Evolutionary conservation across 2,888 invertebrate species (phyloP).

Genomic region (Callyntrura sp.): DNA sequence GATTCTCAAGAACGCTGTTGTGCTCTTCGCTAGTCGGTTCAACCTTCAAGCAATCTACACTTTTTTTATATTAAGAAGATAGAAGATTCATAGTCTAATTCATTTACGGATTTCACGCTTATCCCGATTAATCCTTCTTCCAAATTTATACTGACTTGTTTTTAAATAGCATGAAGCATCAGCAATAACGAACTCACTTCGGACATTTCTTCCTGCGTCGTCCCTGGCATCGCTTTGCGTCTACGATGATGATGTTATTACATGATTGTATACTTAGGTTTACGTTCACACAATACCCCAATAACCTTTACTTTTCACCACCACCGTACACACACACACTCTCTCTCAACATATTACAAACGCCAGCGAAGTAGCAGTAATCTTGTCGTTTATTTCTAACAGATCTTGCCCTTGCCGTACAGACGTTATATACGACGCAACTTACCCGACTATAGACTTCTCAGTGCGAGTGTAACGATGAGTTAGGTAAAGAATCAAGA

Average conservation of each 20-base stretch:
- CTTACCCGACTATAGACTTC: conserved; percentile 48
- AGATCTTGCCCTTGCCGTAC: conserved; percentile 36
- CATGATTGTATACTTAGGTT: neutral
- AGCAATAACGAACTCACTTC: neutral
- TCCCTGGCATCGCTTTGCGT: neutral
- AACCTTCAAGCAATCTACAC: neutral
- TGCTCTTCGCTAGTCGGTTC: too few relatives aligned
- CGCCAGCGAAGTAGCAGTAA: conserved; percentile 14
- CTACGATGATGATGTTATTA: neutral
- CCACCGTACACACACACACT: too few relatives aligned
- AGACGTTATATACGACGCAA: conserved; percentile 40
- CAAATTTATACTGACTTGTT: neutral
- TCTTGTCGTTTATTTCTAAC: neutral
- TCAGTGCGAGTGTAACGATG: too few relatives aligned
- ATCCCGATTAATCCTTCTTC: conserved; percentile 8
- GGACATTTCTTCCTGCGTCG: neutral
- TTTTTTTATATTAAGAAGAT: neutral
- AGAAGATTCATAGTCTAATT: neutral
- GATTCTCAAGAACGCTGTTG: too few relatives aligned
- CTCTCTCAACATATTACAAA: neutral
- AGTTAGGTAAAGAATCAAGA: too few relatives aligned
- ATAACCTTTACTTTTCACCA: neutral
- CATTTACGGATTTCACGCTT: conserved; percentile 16
- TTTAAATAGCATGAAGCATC: neutral
- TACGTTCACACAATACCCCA: conserved; percentile 43